Conservation (phyloP, 1,140 invertebrate species). For the Drosophila pseudoananassae region DNA sequence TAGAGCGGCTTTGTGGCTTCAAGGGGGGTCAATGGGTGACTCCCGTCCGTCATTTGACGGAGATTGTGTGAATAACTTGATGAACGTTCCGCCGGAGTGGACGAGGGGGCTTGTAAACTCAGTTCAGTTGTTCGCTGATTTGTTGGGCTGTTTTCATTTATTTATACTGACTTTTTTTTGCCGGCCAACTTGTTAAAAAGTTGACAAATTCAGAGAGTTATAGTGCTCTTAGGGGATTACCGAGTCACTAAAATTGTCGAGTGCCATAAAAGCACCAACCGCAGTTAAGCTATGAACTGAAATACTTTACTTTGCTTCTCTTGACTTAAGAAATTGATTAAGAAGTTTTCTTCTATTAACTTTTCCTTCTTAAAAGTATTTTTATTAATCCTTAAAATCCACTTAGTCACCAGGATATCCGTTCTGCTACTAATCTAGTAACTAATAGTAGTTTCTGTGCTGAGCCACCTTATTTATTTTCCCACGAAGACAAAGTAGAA, state of each 20-base stretch:
- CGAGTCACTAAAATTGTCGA: not conserved
- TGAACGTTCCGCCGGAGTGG: slow-evolving; percentile 44
- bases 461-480: slow-evolving; percentile 15
- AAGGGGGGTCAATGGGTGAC: slow-evolving; percentile 1
- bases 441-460: slow-evolving; percentile 11
- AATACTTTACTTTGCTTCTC: not conserved
- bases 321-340: not conserved
- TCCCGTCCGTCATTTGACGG: slow-evolving; percentile 22
- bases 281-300: not conserved
- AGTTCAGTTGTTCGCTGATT: slow-evolving; percentile 28
- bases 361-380: not conserved
- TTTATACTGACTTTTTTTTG: slow-evolving; percentile 12
- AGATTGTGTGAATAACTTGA: slow-evolving; percentile 80
- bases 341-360: not conserved
- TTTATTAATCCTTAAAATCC: not conserved
- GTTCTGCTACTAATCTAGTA: not conserved
- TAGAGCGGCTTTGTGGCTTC: not conserved
- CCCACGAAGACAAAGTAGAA: not conserved
- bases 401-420: slow-evolving; percentile 1
- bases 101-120: not conserved
- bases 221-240: slow-evolving; percentile 24
- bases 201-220: slow-evolving; percentile 33
- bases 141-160: slow-evolving; percentile 33
- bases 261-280: not conserved
- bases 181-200: slow-evolving; percentile 27